Evolutionary conservation across 2,888 invertebrate species (phyloP).

Genomic region (Dryobotodes eremita): DNA sequence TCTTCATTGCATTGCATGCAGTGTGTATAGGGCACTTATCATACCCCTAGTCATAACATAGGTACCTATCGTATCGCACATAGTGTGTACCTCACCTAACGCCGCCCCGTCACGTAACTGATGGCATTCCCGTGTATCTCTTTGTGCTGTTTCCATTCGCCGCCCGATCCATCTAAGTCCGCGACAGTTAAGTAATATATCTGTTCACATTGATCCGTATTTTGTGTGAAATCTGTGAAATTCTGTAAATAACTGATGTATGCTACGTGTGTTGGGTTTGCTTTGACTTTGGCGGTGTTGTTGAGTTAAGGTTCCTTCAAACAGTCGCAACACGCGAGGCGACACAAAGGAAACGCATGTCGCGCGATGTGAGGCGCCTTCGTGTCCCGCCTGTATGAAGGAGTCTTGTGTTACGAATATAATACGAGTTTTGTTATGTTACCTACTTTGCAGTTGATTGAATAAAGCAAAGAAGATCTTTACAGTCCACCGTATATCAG

Average conservation of each 20-base stretch:
- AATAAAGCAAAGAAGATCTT: background rate
- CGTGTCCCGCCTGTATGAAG: no score
- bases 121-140: slow-evolving; percentile 72
- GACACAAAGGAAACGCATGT: no score
- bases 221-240: slow-evolving; percentile 45
- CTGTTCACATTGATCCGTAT: slow-evolving; percentile 53
- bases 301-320: no score
- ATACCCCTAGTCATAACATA: background rate
- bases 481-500: background rate
- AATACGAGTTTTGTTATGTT: background rate
- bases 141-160: slow-evolving; percentile 59
- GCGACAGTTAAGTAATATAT: slow-evolving; percentile 68
- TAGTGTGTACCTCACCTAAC: slow-evolving; percentile 19
- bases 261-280: background rate
- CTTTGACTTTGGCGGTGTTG: slow-evolving; percentile 3
- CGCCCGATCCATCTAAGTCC: slow-evolving; percentile 70
- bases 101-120: slow-evolving; percentile 34
- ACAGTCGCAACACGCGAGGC: no score
- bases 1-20: background rate
- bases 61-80: background rate
- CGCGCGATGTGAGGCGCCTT: no score
- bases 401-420: background rate
- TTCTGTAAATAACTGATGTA: slow-evolving; percentile 44
- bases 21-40: background rate
- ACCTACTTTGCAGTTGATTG: background rate